Evolutionary conservation across 2,888 invertebrate genomes (phyloP).

Genomic region (Xylota segnis): DNA sequence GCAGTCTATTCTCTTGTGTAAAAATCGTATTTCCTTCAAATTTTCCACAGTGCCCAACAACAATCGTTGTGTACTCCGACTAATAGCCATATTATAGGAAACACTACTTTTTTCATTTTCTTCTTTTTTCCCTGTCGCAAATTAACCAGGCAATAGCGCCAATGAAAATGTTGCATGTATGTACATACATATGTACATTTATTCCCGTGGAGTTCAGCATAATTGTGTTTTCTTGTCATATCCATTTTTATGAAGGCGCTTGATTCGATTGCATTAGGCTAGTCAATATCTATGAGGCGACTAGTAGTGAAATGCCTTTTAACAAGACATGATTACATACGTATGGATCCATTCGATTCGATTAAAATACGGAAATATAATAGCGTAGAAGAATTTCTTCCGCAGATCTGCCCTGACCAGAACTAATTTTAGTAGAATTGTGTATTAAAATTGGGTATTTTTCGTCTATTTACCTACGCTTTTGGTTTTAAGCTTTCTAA

Average conservation of each 20-base stretch:
- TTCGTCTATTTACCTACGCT: no score
- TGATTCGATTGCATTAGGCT: constrained; percentile 24
- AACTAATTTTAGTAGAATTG: no score
- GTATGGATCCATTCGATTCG: neutral
- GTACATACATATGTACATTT: constrained; percentile 31
- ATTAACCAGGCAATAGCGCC: constrained; percentile 37
- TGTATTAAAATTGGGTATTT: no score
- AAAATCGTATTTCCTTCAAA: constrained; percentile 32
- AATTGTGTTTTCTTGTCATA: constrained; percentile 62
- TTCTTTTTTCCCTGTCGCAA: constrained; percentile 24
- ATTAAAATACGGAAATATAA: neutral
- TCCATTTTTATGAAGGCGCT: constrained; percentile 29
- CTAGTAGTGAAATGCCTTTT: neutral
- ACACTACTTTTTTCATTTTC: constrained; percentile 27
- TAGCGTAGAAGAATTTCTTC: neutral
- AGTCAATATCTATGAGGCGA: constrained; percentile 8
- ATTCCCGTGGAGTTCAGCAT: constrained; percentile 41
- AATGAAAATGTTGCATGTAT: constrained; percentile 10
- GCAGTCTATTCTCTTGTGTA: constrained; percentile 41
- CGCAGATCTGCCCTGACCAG: no score
- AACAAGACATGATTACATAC: neutral
- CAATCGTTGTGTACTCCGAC: constrained; percentile 6
- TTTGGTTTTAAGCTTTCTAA: no score
- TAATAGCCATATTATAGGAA: constrained; percentile 36
- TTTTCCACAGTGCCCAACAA: constrained; percentile 26